Percentiles rank a stretch among this genome's conserved stretches.
phyloP scores from a whole-genome alignment of 2,113 vertebrate genomes.

The Passer domesticus region DNA sequence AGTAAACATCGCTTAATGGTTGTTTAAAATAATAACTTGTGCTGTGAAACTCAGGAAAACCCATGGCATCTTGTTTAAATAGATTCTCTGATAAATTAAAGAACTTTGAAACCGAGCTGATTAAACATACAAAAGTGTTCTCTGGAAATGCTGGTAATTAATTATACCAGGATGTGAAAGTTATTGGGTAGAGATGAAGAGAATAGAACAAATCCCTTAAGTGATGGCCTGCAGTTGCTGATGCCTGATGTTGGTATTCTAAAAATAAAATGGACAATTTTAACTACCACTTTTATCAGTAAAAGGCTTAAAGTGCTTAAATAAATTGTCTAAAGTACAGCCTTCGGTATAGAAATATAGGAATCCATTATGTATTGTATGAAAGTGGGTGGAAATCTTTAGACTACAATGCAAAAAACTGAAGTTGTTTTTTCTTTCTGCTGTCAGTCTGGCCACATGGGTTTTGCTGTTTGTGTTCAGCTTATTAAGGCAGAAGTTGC shows the following conservation, averaged over 20 bases:
- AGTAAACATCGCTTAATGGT: neutral
- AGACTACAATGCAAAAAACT: neutral
- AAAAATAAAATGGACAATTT: constrained; percentile 25
- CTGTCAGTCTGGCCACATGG: neutral
- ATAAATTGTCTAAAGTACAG: constrained; percentile 20
- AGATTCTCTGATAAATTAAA: neutral
- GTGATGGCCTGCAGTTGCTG: neutral
- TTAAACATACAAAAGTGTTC: neutral
- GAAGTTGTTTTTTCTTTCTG: neutral
- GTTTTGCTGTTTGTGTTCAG: neutral
- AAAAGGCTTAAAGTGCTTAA: constrained; percentile 30
- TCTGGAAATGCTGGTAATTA: neutral
- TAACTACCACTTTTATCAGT: neutral
- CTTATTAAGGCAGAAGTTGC: neutral
- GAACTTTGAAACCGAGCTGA: neutral
- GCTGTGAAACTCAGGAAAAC: neutral
- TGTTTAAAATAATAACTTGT: neutral
- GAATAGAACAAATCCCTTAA: neutral
- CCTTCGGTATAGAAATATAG: neutral
- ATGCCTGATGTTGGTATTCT: neutral
- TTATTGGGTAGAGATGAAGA: neutral
- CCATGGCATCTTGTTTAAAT: neutral
- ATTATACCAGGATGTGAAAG: neutral
- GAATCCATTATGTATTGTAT: neutral
- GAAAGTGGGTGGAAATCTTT: constrained; percentile 1